phyloP scores from a whole-genome alignment of 2,113 vertebrate species.

The Aviceda subcristata region DNA sequence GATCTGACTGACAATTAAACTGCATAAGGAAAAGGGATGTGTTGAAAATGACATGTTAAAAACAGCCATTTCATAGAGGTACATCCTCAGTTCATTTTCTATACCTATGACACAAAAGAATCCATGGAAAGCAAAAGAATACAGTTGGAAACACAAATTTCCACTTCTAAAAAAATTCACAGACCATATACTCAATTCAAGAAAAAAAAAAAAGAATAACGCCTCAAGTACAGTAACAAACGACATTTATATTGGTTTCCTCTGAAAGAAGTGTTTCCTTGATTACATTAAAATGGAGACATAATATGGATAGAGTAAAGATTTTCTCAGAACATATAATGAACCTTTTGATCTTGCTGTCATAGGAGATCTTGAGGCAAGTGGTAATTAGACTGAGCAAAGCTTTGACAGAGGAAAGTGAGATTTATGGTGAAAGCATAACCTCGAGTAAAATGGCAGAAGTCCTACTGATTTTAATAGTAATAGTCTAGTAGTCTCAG shows the following conservation, averaged over 20 bases:
- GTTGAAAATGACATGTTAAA: not conserved
- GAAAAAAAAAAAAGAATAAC: not conserved
- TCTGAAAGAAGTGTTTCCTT: not conserved
- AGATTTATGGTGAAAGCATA: slow-evolving; percentile 4
- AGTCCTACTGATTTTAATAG: not conserved
- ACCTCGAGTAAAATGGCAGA: not conserved
- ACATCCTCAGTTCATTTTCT: not conserved
- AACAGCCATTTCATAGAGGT: not conserved
- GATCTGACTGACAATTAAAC: not conserved
- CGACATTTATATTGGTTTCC: not conserved
- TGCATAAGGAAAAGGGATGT: not conserved
- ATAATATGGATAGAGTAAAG: not conserved
- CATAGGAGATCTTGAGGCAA: not conserved
- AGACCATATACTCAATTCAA: not conserved
- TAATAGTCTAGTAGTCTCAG: not conserved
- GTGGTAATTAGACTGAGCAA: not conserved
- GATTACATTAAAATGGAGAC: not conserved
- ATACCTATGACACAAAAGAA: not conserved
- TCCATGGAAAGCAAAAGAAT: not conserved
- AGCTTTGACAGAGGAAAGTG: not conserved
- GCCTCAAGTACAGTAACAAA: not conserved
- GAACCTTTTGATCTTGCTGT: slow-evolving; percentile 32
- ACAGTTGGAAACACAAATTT: not conserved
- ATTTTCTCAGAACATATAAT: not conserved
- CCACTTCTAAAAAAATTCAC: not conserved